Conservation (phyloP, 2,888 invertebrate species). For the Ashinkailepas kermadecensis region DNA sequence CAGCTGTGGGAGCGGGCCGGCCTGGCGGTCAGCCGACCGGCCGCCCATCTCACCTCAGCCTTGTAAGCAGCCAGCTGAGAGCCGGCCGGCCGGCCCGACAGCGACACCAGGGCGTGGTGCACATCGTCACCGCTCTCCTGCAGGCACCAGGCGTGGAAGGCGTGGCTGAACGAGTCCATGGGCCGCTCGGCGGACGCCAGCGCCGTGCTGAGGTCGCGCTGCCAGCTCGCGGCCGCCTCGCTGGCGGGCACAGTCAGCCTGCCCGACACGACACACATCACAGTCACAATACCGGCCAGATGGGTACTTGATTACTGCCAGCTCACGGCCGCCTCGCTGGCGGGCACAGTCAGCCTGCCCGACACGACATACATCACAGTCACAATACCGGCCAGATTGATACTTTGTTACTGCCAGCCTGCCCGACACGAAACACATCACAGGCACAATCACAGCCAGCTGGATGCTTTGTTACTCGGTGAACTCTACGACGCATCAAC, state of each 20-base stretch:
- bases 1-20: not conserved
- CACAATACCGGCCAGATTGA: too few species aligned
- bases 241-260: not conserved
- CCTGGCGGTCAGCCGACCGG: not conserved
- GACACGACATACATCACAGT: too few species aligned
- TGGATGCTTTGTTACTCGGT: too few species aligned
- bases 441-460: too few species aligned
- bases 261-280: not conserved
- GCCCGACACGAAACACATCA: too few species aligned
- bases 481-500: too few species aligned
- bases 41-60: not conserved
- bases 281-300: too few species aligned
- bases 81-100: not conserved
- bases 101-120: constrained; percentile 21
- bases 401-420: too few species aligned
- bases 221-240: not conserved
- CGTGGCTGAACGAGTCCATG: constrained; percentile 32
- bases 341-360: too few species aligned
- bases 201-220: not conserved
- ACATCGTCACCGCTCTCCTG: constrained; percentile 29
- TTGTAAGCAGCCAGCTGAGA: not conserved
- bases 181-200: not conserved
- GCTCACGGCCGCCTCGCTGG: too few species aligned
- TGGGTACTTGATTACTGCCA: too few species aligned
- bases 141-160: constrained; percentile 41